A percentile compares a stretch with the other conserved stretches of the same genome.
These are phyloP conservation scores for Pachyuromys duprasi DNA, from an alignment of 2,797 vertebrate species.

Conservation along the genomic window DNA sequence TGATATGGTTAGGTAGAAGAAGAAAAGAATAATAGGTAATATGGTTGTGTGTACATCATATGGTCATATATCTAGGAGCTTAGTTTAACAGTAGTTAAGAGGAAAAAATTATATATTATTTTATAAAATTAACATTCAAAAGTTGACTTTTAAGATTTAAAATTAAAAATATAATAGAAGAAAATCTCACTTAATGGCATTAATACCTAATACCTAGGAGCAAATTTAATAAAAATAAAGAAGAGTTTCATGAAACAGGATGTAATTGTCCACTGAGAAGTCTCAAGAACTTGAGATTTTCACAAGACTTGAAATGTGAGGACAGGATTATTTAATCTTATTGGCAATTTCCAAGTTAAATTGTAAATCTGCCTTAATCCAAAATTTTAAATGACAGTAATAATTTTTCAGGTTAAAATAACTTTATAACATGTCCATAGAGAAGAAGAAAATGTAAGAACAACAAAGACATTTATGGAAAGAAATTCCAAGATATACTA, in stretches of 20 bases:
- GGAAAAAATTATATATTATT: background rate
- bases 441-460: slow-evolving; percentile 23
- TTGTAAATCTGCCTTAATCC: background rate
- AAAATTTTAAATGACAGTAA: background rate
- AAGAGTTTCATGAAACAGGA: background rate
- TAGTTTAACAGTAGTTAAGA: background rate
- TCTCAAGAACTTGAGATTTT: background rate
- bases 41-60: background rate
- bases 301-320: background rate
- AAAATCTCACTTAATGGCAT: background rate
- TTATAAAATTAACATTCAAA: background rate
- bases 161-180: slow-evolving; percentile 12
- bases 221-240: background rate
- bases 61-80: background rate
- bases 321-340: background rate
- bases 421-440: background rate
- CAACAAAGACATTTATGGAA: background rate
- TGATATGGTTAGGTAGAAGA: background rate
- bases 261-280: background rate
- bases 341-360: background rate
- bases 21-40: background rate
- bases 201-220: background rate
- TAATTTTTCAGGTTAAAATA: slow-evolving; percentile 23
- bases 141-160: background rate
- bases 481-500: background rate